Conservation (phyloP, 1,140 invertebrate genomes). For the Zaprionus camerounensis region DNA sequence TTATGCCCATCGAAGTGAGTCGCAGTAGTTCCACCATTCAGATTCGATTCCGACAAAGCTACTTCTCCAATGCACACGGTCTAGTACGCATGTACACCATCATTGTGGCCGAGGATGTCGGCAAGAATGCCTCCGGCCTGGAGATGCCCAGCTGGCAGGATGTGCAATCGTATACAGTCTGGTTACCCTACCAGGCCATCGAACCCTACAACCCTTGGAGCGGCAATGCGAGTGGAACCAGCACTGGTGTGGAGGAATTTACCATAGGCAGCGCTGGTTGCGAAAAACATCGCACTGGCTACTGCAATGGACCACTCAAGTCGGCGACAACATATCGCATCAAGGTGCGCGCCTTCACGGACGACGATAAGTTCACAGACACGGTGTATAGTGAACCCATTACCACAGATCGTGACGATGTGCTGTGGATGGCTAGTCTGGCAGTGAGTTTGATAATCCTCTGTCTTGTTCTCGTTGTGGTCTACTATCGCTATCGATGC, state of each 20-base stretch:
- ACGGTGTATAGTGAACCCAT: conserved; percentile 94
- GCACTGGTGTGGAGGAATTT: conserved; percentile 91
- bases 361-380: conserved; percentile 95
- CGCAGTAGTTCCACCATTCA: conserved; percentile 92
- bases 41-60: conserved; percentile 94
- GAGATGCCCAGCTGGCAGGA: conserved; percentile 96
- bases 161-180: conserved; percentile 93
- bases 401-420: conserved; percentile 88
- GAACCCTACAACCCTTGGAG: conserved; percentile 96
- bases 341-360: conserved; percentile 96
- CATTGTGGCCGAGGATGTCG: conserved; percentile 95
- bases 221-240: conserved; percentile 72
- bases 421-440: conserved; percentile 48
- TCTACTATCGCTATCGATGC: conserved; percentile 86
- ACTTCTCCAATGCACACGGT: conserved; percentile 96
- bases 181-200: conserved; percentile 96
- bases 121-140: conserved; percentile 90
- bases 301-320: conserved; percentile 96
- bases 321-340: conserved; percentile 95
- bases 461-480: conserved; percentile 71
- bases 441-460: conserved; percentile 84
- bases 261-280: conserved; percentile 92
- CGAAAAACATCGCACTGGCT: conserved; percentile 89
- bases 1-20: conserved; percentile 92
- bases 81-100: conserved; percentile 93